These are phyloP conservation scores for Scaptomyza polygonia DNA, from an alignment of 2,888 invertebrate genomes.

Conservation along the genomic window DNA sequence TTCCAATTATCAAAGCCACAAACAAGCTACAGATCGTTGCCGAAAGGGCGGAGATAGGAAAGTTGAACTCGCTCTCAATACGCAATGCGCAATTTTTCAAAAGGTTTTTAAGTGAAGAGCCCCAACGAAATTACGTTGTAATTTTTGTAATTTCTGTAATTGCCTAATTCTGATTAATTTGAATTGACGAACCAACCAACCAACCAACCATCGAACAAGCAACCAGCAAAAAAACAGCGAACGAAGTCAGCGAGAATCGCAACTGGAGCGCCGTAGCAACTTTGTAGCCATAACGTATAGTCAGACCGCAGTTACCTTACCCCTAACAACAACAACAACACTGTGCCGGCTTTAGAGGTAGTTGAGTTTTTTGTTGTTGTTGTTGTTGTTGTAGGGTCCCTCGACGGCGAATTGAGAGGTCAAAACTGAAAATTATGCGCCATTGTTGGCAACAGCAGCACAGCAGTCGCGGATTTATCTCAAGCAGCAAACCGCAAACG, in stretches of 20 bases:
- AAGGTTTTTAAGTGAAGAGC: slow-evolving; percentile 78
- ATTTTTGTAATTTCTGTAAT: slow-evolving; percentile 84
- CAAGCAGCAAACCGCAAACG: slow-evolving; percentile 27
- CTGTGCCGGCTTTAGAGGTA: background rate
- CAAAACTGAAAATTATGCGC: slow-evolving; percentile 77
- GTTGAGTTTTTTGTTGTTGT: slow-evolving; percentile 14
- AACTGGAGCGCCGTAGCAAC: slow-evolving; percentile 45
- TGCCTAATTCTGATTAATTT: slow-evolving; percentile 83
- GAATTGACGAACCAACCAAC: slow-evolving; percentile 68
- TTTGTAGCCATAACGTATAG: slow-evolving; percentile 14
- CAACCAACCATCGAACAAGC: background rate
- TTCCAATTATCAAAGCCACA: slow-evolving; percentile 33
- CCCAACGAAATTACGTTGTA: slow-evolving; percentile 79
- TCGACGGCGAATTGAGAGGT: slow-evolving; percentile 79
- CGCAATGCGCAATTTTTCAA: slow-evolving; percentile 78
- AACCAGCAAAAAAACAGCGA: background rate
- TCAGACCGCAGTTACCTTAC: slow-evolving; percentile 18
- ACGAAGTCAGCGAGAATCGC: background rate
- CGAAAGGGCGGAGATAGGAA: background rate
- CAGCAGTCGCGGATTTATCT: slow-evolving; percentile 33
- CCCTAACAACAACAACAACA: too few relatives aligned
- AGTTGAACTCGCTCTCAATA: slow-evolving; percentile 53
- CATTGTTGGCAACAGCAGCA: slow-evolving; percentile 67
- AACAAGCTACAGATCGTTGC: slow-evolving; percentile 47
- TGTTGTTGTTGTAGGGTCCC: slow-evolving; percentile 47